phyloP scores from a whole-genome alignment of 2,113 vertebrate genomes.

The Brienomyrus brachyistius region DNA sequence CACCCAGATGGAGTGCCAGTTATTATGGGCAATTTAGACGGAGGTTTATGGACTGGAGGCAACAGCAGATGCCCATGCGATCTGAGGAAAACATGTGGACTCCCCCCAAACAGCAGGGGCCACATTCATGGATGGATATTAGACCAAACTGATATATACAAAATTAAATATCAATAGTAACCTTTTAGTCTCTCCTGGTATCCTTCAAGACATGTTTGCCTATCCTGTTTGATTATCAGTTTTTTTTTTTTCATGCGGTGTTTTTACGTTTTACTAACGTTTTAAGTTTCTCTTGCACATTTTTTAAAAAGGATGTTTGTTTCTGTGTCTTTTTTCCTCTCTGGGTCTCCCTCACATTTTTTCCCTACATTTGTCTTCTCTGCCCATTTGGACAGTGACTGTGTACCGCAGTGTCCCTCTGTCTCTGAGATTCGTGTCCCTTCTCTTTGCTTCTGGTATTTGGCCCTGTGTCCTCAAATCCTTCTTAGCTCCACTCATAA shows the following conservation, averaged over 20 bases:
- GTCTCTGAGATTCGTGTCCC: conserved; percentile 3
- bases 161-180: not conserved
- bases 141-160: not conserved
- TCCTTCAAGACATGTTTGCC: not conserved
- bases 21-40: not conserved
- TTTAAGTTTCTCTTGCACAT: not conserved
- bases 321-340: not conserved
- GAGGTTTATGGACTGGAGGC: not conserved
- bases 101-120: not conserved
- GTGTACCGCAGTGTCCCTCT: not conserved
- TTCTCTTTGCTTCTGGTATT: conserved; percentile 14
- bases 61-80: not conserved
- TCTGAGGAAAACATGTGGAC: not conserved
- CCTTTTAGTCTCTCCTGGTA: not conserved
- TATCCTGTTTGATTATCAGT: not conserved
- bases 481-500: conserved; percentile 51
- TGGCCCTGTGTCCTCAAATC: conserved; percentile 8
- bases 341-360: not conserved
- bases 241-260: not conserved
- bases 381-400: conserved; percentile 6
- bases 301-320: not conserved
- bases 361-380: not conserved
- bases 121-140: not conserved
- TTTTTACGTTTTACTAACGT: not conserved
- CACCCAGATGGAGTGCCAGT: not conserved